Evolutionary conservation across 2,113 vertebrate genomes (phyloP), one percentile per base, ranked within the genome.

Genomic region (Aspidoscelis tigris): DNA sequence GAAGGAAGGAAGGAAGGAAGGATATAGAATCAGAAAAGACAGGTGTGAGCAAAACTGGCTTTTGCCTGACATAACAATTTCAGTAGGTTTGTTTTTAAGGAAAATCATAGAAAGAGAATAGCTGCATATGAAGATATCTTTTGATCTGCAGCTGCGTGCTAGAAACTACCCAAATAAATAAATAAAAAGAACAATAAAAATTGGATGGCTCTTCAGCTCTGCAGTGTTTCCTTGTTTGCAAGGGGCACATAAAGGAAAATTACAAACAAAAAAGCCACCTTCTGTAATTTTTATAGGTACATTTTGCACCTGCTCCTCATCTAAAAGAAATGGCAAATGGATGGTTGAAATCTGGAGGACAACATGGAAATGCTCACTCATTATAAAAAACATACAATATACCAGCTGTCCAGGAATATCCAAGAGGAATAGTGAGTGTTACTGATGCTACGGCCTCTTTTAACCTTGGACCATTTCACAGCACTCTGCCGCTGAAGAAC

Each of bases 291-390:
- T 92, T 84, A 78, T 22, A 87, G 85, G 70, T 78, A 77, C 16
- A 75, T 84, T 84, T 69, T 90, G 83, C 82, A 90, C 91, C 90
- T 91, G 79, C 84, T 65, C 61, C 71, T 88, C 4, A 3, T 84
- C 81, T 81, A 87, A 75, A n/a, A 41, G 84, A 84, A 83, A 68
- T 16, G 43, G 58, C 65, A 87, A 88, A 86, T 2, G 10, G 84
- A 78, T 82, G 87, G 76, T 18, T 39, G 78, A 66, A 85, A 65
- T 50, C 33, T 76, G 64, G 39, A 5, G 71, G 87, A 71, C 53
- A 79, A 70, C 68, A 75, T 0, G 2, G 8, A 0, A 0, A 76
- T 0, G 21, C 4, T 24, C 21, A 47, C 16, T 86, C 75, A 21
- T 79, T 81, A 74, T 24, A 69, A 0, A 1, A 58, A 41, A 76